Evolutionary conservation across 64 coral and sea anemone species (phyloP), one percentile per base, ranked within the genome.

Genomic region (Hydrozoanthus tunicans): DNA sequence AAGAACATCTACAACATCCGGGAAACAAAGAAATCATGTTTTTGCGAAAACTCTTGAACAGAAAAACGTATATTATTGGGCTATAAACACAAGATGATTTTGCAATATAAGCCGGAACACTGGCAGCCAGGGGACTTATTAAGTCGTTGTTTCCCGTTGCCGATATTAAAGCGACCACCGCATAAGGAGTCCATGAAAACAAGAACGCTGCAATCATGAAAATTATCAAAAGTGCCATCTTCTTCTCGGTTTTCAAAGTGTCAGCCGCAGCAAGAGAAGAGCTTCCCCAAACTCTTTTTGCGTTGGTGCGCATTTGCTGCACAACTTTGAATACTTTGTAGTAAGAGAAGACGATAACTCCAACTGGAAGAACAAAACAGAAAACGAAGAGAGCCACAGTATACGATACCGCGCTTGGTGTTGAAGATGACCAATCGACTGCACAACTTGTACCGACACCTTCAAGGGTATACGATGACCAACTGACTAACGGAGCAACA

Each of bases 111-210:
- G 89, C 89, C 53, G 89, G 89, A 51, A 90, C 65, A 24, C 73
- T 78, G 25, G 89, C 74, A 17, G 56, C 52, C n/a, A 79, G 17
- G 7, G 62, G 73, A 52, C 59, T 52, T 8, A 90, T 77, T 17
- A 90, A 62, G 59, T 90, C 89, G 1, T 56, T 51, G 8, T 62
- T 51, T 0, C 58, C 73, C 17, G 79, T 79, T 73, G 89, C 79
- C 4, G 89, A 78, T 79, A 90, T 79, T 3, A 90, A 14, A 24
- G 89, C 77, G 7, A 90, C 89, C 1, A 90, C 58, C 25, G 89
- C 89, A 26, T 90, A 90, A 32, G 72, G 89, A 51, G 89, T 90
- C 89, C 89, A 90, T 62, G 89, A 73, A 51, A 90, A 56, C 6
- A 90, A 51, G 64, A 79, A 90, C 24, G 89, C 89, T 63, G 78